Evolutionary conservation across 2,113 vertebrate genomes (phyloP).

Genomic region (Gavia stellata): DNA sequence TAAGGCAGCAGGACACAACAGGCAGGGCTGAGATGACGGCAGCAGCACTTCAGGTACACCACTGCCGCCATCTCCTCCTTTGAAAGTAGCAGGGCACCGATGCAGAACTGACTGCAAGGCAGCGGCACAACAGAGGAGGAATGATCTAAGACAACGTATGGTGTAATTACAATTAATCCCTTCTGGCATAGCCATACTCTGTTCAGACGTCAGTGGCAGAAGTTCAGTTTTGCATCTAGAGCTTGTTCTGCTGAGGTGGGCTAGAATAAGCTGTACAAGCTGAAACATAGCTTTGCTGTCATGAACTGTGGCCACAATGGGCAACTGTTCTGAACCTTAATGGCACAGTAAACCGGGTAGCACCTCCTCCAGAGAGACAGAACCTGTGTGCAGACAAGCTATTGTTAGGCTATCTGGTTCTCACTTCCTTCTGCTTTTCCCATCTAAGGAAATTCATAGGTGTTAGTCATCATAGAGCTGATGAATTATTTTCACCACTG

Average conservation of each 20-base stretch:
- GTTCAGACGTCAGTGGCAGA: not conserved
- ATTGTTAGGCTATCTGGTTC: not conserved
- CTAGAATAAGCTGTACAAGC: not conserved
- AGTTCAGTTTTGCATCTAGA: not conserved
- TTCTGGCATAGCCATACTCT: not conserved
- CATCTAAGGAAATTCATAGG: not conserved
- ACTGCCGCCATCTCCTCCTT: not conserved
- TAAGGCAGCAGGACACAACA: not conserved
- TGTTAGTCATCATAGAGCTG: not conserved
- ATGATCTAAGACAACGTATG: rapidly evolving
- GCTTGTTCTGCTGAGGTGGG: not conserved
- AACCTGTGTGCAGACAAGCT: not conserved
- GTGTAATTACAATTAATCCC: not conserved
- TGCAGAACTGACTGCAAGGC: not conserved
- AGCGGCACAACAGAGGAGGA: not conserved
- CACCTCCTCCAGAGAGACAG: not conserved
- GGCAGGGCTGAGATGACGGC: not conserved
- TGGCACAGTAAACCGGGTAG: not conserved
- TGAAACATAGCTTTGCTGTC: not conserved
- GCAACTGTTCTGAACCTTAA: not conserved
- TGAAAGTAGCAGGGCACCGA: not conserved
- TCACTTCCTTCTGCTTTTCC: not conserved
- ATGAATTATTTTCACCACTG: not conserved
- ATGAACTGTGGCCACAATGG: not conserved
- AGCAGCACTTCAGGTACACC: not conserved